These are phyloP conservation scores for Nannobrachium achirus DNA, from an alignment of 2,113 vertebrate species.

Conservation along the genomic window DNA sequence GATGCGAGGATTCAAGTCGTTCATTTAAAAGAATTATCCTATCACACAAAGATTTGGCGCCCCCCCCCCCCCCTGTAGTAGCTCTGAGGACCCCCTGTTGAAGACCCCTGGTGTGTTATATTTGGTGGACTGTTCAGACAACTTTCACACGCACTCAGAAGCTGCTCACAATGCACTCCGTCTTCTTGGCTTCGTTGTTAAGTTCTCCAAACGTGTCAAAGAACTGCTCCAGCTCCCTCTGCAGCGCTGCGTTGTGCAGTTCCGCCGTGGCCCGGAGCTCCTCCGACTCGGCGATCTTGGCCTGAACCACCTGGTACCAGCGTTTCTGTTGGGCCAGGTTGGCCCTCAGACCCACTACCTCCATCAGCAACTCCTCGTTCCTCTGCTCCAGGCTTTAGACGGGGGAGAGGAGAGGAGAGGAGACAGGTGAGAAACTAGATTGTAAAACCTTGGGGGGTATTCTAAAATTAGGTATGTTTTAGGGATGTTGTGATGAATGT, in stretches of 20 bases:
- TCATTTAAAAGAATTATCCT: no score
- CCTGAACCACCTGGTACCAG: constrained; percentile 73
- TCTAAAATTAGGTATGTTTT: no score
- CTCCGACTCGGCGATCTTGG: constrained; percentile 76
- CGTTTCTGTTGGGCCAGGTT: constrained; percentile 79
- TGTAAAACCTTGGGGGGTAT: no score
- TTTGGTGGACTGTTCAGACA: no score
- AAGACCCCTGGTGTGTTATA: no score
- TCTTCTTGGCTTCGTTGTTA: constrained; percentile 78
- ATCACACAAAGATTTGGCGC: no score
- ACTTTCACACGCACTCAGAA: no score
- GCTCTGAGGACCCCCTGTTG: no score
- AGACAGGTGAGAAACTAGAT: not conserved
- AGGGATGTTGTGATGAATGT: no score
- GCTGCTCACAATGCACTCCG: constrained; percentile 66
- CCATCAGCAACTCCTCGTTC: constrained; percentile 75
- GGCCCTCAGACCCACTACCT: constrained; percentile 70
- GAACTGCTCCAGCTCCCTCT: constrained; percentile 84
- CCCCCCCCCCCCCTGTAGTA: no score
- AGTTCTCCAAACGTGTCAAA: constrained; percentile 83
- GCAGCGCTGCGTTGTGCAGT: constrained; percentile 76
- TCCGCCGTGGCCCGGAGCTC: constrained; percentile 75
- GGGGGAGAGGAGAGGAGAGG: not conserved
- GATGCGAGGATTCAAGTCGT: not conserved
- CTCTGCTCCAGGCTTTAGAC: constrained; percentile 79